Evolutionary conservation across 2,797 vertebrate species (phyloP), one percentile per base, ranked within the genome.

Genomic region (Siniperca obscura): DNA sequence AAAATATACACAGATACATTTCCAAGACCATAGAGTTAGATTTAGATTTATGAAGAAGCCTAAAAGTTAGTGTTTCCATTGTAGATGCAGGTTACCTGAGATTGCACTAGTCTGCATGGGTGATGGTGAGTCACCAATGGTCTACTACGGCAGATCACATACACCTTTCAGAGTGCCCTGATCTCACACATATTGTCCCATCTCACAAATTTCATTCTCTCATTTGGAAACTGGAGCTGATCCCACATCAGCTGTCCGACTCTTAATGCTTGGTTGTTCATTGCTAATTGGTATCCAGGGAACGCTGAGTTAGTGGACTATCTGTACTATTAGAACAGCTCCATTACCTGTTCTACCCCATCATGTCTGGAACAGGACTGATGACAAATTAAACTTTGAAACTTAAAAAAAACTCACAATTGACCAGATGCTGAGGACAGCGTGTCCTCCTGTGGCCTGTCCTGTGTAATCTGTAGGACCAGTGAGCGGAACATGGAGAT

Each of bases 341-440:
- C 86, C 93, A 92, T 94, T 94, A 92, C 65, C 77, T 61, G 76
- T 84, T 89, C 76, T 59, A 60, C 70, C 53, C 73, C 42, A 25
- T 71, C 71, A 65, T 80, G 76, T 69, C 76, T 70, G 86, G 76
- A 83, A 82, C 89, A 85, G 73, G 69, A 80, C 76, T 82, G 81
- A 83, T 87, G 92, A 91, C 81, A 90, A 91, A 93, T 91, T 90
- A 81, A 89, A 89, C 78, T 72, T 81, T 78, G 40, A 90, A 80
- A 87, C 62, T 70, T 57, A 5, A 76, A 62, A 57, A 65, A 85
- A 66, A 46, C 60, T 84, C 59, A 74, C 52, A 75, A 59, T 70
- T 88, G 78, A 87, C 76, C 87, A 86, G 83, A 83, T 90, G 82
- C 78, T 76, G 61, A 88, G 87, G 85, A 87, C 74, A 79, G 9